phyloP scores from a whole-genome alignment of 2,113 vertebrate species.

The Bucco capensis region DNA sequence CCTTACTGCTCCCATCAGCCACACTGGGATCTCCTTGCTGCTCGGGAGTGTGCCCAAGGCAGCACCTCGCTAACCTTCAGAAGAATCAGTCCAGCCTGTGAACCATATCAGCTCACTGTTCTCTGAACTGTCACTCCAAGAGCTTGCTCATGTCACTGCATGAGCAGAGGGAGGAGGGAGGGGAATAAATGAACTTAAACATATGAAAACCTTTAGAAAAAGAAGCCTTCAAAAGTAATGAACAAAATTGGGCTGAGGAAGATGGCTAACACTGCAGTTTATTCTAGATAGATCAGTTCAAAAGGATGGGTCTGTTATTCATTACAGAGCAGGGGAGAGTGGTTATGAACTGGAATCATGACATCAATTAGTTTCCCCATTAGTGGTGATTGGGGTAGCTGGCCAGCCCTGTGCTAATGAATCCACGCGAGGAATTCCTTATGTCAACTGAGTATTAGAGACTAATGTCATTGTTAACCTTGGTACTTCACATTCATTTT shows the following conservation, averaged over 20 bases:
- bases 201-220: neutral
- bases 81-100: accelerated
- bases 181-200: neutral
- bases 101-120: neutral
- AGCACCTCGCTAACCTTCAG: neutral
- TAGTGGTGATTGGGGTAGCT: conserved; percentile 32
- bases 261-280: conserved; percentile 43
- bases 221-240: neutral
- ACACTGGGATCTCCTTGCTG: neutral
- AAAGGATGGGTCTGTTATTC: conserved; percentile 33
- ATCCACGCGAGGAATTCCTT: conserved; percentile 52
- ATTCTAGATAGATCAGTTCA: neutral
- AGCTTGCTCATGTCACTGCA: neutral
- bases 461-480: conserved; percentile 62
- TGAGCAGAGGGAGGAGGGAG: neutral
- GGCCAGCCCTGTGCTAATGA: conserved; percentile 3
- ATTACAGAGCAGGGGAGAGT: conserved; percentile 46
- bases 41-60: neutral
- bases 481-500: conserved; percentile 43
- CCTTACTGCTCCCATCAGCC: neutral
- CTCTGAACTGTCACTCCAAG: neutral
- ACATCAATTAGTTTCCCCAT: conserved; percentile 64
- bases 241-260: conserved; percentile 30
- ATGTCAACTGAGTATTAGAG: conserved; percentile 49
- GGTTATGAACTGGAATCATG: conserved; percentile 53